Percentiles rank a stretch among this genome's conserved stretches.
These are phyloP conservation scores for Sarcophaga subvicina DNA, from an alignment of 2,888 invertebrate genomes.

Conservation along the genomic window DNA sequence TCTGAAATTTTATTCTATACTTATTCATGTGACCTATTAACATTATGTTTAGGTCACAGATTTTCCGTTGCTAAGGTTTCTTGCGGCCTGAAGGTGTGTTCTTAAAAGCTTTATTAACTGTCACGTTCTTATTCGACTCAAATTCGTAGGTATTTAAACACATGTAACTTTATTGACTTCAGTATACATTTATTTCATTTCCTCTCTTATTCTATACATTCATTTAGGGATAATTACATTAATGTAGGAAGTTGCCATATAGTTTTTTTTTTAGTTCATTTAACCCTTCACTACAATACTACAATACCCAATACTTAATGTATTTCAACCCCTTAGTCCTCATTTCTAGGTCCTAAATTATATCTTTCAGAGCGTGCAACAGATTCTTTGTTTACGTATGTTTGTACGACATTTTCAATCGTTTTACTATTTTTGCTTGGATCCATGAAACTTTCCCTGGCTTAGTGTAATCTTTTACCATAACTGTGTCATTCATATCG, in stretches of 20 bases:
- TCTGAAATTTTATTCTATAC: background rate
- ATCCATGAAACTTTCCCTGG: constrained; percentile 33
- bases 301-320: background rate
- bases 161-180: no score
- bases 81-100: background rate
- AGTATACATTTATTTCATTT: no score
- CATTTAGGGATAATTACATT: no score
- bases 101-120: background rate
- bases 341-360: background rate
- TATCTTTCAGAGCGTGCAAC: background rate
- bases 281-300: background rate
- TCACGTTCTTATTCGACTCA: no score
- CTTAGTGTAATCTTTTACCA: constrained; percentile 22
- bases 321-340: background rate
- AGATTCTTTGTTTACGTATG: constrained; percentile 15
- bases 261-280: no score
- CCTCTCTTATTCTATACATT: no score
- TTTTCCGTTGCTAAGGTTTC: background rate
- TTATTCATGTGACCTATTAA: background rate
- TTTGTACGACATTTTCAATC: background rate
- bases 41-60: background rate
- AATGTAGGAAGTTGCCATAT: no score
- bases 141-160: no score
- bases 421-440: constrained; percentile 16
- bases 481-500: constrained; percentile 16